phyloP scores from a whole-genome alignment of 2,888 invertebrate genomes.

The Terebella lapidaria region DNA sequence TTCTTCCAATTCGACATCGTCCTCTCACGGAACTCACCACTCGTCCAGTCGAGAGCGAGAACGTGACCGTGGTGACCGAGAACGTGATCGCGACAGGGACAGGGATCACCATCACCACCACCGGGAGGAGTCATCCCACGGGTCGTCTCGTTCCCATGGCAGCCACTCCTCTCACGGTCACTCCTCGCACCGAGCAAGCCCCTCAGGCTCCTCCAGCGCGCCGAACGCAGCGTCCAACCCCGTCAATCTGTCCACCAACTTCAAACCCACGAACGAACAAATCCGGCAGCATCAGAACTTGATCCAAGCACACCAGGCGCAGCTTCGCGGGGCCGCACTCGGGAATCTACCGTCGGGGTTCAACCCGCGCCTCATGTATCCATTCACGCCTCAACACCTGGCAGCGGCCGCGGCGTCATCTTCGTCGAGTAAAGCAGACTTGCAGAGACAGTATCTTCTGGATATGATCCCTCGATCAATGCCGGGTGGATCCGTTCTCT shows the following conservation, averaged over 20 bases:
- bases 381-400: slow-evolving; percentile 14
- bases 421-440: slow-evolving; percentile 33
- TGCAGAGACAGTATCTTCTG: slow-evolving; percentile 87
- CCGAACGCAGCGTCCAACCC: not conserved
- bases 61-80: slow-evolving; percentile 35
- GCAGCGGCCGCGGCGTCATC: slow-evolving; percentile 1
- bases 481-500: slow-evolving; percentile 9
- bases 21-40: not conserved
- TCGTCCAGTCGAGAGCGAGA: slow-evolving; percentile 19
- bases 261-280: slow-evolving; percentile 41
- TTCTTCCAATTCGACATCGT: slow-evolving; percentile 23
- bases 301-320: slow-evolving; percentile 52
- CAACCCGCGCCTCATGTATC: slow-evolving; percentile 42
- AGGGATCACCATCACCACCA: not conserved
- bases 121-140: slow-evolving; percentile 1
- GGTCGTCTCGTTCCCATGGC: not conserved
- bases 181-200: not conserved
- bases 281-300: slow-evolving; percentile 47
- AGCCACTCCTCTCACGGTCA: not conserved
- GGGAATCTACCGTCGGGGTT: slow-evolving; percentile 36
- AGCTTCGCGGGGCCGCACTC: slow-evolving; percentile 43
- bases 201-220: slow-evolving; percentile 3
- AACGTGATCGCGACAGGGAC: slow-evolving; percentile 35
- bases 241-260: slow-evolving; percentile 27
- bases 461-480: slow-evolving; percentile 71